Evolutionary conservation across 2,113 vertebrate species (phyloP), one percentile per base, ranked within the genome.

Genomic region (Podilymbus podiceps): DNA sequence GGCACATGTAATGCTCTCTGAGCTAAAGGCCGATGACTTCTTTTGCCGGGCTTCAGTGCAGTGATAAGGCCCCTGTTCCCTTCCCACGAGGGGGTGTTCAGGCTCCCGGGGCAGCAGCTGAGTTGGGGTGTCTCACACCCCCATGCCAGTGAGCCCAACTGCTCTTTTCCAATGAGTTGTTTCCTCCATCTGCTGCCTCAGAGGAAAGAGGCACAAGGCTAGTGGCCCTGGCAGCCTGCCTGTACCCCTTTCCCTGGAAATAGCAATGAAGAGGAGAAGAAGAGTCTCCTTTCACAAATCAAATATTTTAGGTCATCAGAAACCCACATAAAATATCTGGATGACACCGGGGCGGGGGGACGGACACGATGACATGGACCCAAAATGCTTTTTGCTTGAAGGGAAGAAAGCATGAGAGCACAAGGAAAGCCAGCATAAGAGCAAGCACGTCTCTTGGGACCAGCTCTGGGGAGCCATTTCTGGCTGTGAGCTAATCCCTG

Each of bases 41-140:
- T 89, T 72, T 73, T 2, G 1, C 31, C 1, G 4, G 46, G 46
- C 46, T 35, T 35, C 1, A 2, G 15, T 49, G 42, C 25, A 67
- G 30, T 17, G 38, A 25, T 31, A 46, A 71, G 33, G 46, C 7
- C 28, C 18, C 9, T 1, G 3, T 59, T 81, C 38, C 33, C 6
- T 4, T 40, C 72, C 44, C 3, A 0, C 2, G 1, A 23, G 1
- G 8, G 25, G 15, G 11, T 35, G 40, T 23, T 78, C 46, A n/a
- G 66, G 40, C 14, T 78, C 19, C 24, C 0, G 1, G 68, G 49
- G 11, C 17, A 52, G 27, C 1, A 0, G 33, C 33, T 18, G 35
- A 71, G 62, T 44, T 0, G 1, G 55, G 27, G 27, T 33, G 56
- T 40, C 50, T 58, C 71, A 82, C 56, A 58, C 3, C 44, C 15